A percentile compares a stretch with the other conserved stretches of the same genome.
Evolutionary conservation across 2,888 invertebrate species (phyloP).

Genomic region (Ptilodon capucinus): DNA sequence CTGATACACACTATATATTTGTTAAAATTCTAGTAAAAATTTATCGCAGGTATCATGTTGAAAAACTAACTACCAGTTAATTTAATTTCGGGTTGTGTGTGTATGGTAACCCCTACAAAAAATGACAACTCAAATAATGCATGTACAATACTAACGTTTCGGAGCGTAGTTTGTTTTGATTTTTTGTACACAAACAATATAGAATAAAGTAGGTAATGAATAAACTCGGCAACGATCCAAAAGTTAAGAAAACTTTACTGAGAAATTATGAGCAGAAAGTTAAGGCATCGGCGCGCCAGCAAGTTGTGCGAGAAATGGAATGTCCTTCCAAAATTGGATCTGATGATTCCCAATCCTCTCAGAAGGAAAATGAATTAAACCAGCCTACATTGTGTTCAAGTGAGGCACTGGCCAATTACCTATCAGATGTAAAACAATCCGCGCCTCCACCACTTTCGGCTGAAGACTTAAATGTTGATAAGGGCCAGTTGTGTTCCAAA

Average conservation of each 20-base stretch:
- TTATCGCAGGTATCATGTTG: no score
- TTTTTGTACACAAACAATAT: conserved; percentile 18
- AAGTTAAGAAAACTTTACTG: conserved; percentile 69
- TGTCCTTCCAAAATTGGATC: conserved; percentile 32
- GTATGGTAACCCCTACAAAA: no score
- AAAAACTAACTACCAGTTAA: no score
- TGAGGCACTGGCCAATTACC: conserved; percentile 61
- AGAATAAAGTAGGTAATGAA: conserved; percentile 40
- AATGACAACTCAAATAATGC: no score
- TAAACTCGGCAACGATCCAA: conserved; percentile 54
- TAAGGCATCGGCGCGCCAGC: conserved; percentile 33
- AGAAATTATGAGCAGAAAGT: conserved; percentile 61
- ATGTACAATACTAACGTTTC: not conserved
- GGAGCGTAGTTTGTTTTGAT: conserved; percentile 29
- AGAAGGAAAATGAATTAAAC: conserved; percentile 48
- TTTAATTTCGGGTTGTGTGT: no score
- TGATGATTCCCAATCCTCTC: conserved; percentile 21
- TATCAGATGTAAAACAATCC: conserved; percentile 52
- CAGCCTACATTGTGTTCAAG: conserved; percentile 68
- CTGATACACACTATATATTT: no score
- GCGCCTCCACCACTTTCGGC: conserved; percentile 35
- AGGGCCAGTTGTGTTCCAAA: conserved; percentile 47
- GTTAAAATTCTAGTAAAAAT: no score
- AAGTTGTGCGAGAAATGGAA: conserved; percentile 46
- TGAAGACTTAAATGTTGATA: conserved; percentile 51